Percentiles rank a stretch among this genome's conserved stretches.
Conservation (phyloP, 2,797 vertebrate genomes). For the Bryconaethiops microstoma region DNA sequence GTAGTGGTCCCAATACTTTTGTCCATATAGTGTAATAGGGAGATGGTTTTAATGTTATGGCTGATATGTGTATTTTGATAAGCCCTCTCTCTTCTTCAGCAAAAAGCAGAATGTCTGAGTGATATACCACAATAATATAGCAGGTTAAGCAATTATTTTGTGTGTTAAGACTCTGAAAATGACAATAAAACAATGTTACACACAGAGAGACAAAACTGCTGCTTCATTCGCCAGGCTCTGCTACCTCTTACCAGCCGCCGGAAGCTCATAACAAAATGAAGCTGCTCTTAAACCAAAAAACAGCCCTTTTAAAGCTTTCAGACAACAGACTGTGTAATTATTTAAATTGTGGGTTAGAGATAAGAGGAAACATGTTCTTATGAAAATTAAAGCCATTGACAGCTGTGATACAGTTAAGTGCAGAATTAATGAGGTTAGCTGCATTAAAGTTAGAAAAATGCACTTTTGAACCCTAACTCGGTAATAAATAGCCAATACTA, state of each 20-base stretch:
- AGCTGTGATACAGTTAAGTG: not conserved
- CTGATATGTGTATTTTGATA: not conserved
- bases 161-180: not conserved
- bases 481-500: not conserved
- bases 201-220: conserved; percentile 44
- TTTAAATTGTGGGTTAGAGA: too few relatives aligned
- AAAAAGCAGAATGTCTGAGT: not conserved
- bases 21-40: too few relatives aligned
- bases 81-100: not conserved
- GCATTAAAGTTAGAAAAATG: not conserved
- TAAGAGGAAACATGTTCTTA: too few relatives aligned
- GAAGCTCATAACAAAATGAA: not conserved
- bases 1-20: too few relatives aligned
- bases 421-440: not conserved
- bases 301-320: not conserved
- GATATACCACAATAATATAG: not conserved
- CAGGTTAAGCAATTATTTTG: not conserved
- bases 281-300: not conserved
- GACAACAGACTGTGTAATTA: too few relatives aligned
- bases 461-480: not conserved
- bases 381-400: not conserved
- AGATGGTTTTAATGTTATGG: too few relatives aligned
- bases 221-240: conserved; percentile 48
- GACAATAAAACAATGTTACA: not conserved
- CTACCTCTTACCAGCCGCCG: not conserved